A percentile compares a stretch with the other conserved stretches of the same genome.
Evolutionary conservation across 2,797 vertebrate species (phyloP).

Genomic region (Acanthurus tractus): DNA sequence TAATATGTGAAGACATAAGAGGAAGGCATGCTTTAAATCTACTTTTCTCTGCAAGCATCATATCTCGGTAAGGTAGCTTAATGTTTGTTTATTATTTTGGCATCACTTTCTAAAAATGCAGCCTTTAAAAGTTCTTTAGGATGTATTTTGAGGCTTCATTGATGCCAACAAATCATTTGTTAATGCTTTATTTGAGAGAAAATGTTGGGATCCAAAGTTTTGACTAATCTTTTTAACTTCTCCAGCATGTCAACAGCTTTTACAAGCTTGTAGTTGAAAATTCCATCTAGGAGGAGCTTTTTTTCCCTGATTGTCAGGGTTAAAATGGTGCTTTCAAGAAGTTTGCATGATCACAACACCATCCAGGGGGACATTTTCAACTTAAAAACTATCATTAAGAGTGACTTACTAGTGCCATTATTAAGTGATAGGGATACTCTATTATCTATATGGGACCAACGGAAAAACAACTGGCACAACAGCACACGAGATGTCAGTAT

Average conservation of each 20-base stretch:
- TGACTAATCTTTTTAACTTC: constrained; percentile 2
- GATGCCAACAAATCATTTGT: constrained; percentile 5
- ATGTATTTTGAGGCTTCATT: background rate
- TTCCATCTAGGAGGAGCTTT: background rate
- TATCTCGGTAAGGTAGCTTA: constrained; percentile 48
- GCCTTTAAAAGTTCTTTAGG: background rate
- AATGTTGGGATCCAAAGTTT: background rate
- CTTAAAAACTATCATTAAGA: constrained; percentile 4
- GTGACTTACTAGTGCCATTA: constrained; percentile 1
- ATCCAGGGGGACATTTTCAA: constrained; percentile 3
- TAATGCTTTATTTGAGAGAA: constrained; percentile 9
- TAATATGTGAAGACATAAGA: constrained; percentile 65
- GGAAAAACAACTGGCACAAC: constrained; percentile 16
- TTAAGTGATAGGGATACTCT: constrained; percentile 29
- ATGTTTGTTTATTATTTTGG: constrained; percentile 39
- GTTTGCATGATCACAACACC: background rate
- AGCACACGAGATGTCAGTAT: constrained; percentile 10
- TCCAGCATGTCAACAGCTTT: background rate
- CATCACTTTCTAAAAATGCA: constrained; percentile 18
- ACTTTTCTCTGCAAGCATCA: constrained; percentile 64
- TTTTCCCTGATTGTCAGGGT: too few relatives aligned
- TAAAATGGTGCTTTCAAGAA: background rate
- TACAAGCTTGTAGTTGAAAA: background rate
- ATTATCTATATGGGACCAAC: constrained; percentile 35
- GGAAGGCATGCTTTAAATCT: constrained; percentile 68